These are phyloP conservation scores for Eurytoma adleriae DNA, from an alignment of 2,888 invertebrate species.

Conservation along the genomic window DNA sequence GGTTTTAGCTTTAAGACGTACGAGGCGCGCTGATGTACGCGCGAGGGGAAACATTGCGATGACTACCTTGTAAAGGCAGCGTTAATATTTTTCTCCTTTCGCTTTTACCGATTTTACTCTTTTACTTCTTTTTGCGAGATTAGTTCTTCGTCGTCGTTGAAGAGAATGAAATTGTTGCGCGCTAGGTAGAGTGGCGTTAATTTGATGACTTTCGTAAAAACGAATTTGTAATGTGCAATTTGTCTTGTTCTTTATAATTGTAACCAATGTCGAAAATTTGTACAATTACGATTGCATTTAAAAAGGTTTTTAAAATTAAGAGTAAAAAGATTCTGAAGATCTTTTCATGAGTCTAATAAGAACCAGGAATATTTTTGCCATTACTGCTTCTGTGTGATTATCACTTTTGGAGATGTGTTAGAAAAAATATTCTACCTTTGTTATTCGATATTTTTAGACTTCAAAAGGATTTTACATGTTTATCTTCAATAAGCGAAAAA, in stretches of 20 bases:
- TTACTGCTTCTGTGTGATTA: no score
- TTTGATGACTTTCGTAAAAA: background rate
- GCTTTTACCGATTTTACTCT: background rate
- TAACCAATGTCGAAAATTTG: no score
- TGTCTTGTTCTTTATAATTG: background rate
- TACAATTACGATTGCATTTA: no score
- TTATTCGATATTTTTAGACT: no score
- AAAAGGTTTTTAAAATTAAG: no score
- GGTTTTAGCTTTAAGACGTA: constrained; percentile 19
- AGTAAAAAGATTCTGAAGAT: no score
- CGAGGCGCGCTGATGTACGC: background rate
- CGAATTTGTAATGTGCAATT: background rate
- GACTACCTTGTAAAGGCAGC: constrained; percentile 12
- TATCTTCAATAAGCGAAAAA: no score
- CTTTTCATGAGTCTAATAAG: no score
- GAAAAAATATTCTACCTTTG: no score
- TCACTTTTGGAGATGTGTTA: no score
- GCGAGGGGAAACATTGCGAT: background rate
- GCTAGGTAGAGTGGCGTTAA: background rate
- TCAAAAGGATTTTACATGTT: no score
- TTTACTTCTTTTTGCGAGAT: background rate
- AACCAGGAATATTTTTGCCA: no score
- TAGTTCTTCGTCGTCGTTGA: constrained; percentile 18
- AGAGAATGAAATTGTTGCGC: background rate
- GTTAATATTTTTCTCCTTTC: constrained; percentile 9